These are phyloP conservation scores for Chrysina gloriosa DNA, from an alignment of 2,888 invertebrate species.

Conservation along the genomic window DNA sequence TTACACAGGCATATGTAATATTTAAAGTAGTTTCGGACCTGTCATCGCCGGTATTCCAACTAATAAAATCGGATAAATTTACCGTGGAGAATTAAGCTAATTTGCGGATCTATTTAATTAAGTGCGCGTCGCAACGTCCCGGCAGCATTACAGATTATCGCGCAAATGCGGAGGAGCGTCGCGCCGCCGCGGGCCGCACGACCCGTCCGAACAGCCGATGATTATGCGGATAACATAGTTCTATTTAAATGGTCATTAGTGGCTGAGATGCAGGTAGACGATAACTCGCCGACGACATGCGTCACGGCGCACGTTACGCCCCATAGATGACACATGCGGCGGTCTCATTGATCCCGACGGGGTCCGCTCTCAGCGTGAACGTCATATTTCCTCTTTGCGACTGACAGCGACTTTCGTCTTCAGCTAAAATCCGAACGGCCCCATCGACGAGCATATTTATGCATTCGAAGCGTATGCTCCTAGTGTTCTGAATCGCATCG, in stretches of 20 bases:
- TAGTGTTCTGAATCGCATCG: too few species aligned
- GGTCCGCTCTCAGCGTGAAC: constrained; percentile 32
- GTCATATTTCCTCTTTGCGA: constrained; percentile 29
- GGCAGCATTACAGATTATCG: constrained; percentile 26
- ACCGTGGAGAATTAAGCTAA: constrained; percentile 38
- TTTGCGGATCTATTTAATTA: constrained; percentile 39
- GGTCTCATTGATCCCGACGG: constrained; percentile 56
- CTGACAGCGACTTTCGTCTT: constrained; percentile 21
- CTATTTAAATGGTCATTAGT: constrained; percentile 63
- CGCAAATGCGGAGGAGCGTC: constrained; percentile 5
- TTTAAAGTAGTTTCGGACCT: constrained; percentile 4
- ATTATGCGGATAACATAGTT: constrained; percentile 52
- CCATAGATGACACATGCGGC: constrained; percentile 63
- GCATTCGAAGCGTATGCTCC: too few species aligned
- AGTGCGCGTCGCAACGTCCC: constrained; percentile 38
- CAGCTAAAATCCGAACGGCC: too few species aligned
- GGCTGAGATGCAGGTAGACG: constrained; percentile 54
- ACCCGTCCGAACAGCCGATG: constrained; percentile 34
- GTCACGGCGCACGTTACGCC: constrained; percentile 63
- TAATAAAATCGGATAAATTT: constrained; percentile 37
- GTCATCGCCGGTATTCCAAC: constrained; percentile 13
- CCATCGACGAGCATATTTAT: too few species aligned
- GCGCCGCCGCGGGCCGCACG: background rate
- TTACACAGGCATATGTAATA: background rate
- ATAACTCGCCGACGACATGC: constrained; percentile 60